Conservation (phyloP, 2,888 invertebrate species). For the Zelleria hepariella region DNA sequence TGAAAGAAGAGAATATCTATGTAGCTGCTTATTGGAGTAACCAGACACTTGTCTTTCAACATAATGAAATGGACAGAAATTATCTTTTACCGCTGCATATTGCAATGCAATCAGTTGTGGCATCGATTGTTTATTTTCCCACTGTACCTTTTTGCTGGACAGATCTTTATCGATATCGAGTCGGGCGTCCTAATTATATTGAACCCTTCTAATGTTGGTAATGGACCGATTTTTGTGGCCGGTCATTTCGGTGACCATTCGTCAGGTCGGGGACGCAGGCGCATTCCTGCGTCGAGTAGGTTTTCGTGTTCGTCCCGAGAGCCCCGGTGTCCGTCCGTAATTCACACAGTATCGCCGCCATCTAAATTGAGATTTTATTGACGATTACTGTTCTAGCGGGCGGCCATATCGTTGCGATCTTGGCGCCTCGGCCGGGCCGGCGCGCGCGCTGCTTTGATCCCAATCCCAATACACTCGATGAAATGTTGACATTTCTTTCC, state of each 20-base stretch:
- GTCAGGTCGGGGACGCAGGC: constrained; percentile 37
- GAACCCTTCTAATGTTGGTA: constrained; percentile 22
- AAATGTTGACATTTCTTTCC: background rate
- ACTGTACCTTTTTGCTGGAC: background rate
- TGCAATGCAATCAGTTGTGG: background rate
- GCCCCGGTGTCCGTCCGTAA: constrained; percentile 56
- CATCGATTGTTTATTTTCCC: background rate
- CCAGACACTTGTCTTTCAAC: no score
- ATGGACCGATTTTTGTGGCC: constrained; percentile 19
- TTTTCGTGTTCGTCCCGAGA: constrained; percentile 58
- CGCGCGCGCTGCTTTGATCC: constrained; percentile 41
- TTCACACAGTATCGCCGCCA: constrained; percentile 67
- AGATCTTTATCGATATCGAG: background rate
- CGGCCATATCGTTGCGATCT: constrained; percentile 69
- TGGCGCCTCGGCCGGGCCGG: constrained; percentile 52
- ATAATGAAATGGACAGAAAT: no score
- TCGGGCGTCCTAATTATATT: background rate
- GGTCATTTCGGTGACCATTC: background rate
- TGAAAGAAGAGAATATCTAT: no score
- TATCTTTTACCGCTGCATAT: background rate
- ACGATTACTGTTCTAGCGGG: constrained; percentile 69
- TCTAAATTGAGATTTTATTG: constrained; percentile 73
- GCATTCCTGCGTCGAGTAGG: constrained; percentile 68
- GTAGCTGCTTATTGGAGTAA: no score
- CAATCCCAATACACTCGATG: constrained; percentile 6